phyloP scores from a whole-genome alignment of 2,888 invertebrate species.

The Spicauda simplicius region DNA sequence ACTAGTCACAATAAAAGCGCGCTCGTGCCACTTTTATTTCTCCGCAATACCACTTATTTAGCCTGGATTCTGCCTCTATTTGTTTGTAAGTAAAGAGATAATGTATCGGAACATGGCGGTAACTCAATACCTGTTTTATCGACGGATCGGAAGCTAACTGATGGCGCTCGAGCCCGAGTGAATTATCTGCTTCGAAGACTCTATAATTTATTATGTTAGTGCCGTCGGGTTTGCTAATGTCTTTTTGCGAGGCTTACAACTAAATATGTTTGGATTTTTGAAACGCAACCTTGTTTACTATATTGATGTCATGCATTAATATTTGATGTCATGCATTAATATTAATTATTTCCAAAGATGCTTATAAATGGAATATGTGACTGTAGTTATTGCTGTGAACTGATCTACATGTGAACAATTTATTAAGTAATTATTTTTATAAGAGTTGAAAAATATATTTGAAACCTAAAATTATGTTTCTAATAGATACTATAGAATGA shows the following conservation, averaged over 20 bases:
- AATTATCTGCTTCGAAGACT: constrained; percentile 38
- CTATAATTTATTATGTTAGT: constrained; percentile 38
- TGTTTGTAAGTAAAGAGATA: constrained; percentile 56
- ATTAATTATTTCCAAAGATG: no score
- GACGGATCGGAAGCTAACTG: constrained; percentile 35
- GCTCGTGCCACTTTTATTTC: constrained; percentile 56
- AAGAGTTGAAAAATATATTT: no score
- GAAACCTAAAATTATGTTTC: no score
- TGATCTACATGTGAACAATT: no score
- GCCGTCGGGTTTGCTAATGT: constrained; percentile 31
- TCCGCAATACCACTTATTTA: constrained; percentile 56
- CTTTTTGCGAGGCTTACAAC: constrained; percentile 22
- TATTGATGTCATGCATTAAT: background rate
- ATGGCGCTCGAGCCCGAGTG: constrained; percentile 31
- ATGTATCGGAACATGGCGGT: constrained; percentile 47
- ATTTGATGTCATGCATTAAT: background rate
- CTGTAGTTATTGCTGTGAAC: no score
- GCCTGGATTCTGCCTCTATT: constrained; percentile 57
- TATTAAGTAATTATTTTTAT: no score
- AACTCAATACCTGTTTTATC: constrained; percentile 47
- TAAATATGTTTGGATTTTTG: constrained; percentile 20
- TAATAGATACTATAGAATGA: no score
- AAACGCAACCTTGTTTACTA: constrained; percentile 1
- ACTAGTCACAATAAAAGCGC: constrained; percentile 41
- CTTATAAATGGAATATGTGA: no score